Evolutionary conservation across 2,797 vertebrate genomes (phyloP).

Genomic region (Sphenopsis melanotis): DNA sequence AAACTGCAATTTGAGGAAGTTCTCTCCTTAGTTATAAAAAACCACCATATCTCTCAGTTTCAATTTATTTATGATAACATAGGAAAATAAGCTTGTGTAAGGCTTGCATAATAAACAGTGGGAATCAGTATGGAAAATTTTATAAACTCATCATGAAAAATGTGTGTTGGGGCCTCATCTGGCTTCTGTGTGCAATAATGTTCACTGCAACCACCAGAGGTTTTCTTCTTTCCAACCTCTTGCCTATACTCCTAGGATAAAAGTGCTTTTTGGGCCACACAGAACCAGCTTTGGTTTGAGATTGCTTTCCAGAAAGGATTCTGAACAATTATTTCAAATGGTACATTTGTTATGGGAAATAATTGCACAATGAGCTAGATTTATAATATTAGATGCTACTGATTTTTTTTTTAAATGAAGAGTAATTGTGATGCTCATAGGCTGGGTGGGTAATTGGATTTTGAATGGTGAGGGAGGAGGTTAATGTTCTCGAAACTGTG

Average conservation of each 20-base stretch:
- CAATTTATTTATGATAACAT: neutral
- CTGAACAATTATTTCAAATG: neutral
- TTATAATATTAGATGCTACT: neutral
- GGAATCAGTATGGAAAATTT: neutral
- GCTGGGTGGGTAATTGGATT: neutral
- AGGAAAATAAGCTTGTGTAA: neutral
- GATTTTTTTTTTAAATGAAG: neutral
- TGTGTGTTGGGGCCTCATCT: neutral
- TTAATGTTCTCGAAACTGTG: neutral
- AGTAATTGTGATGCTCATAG: neutral
- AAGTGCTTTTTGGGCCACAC: neutral
- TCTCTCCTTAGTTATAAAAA: neutral
- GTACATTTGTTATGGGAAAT: neutral
- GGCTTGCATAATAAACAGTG: neutral
- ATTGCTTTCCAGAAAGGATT: neutral
- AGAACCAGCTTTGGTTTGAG: neutral
- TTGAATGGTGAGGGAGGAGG: neutral
- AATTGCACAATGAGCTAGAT: neutral
- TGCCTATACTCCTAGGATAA: neutral
- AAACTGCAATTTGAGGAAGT: neutral
- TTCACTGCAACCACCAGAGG: neutral
- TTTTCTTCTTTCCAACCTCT: neutral
- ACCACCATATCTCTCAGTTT: neutral
- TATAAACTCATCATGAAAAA: neutral
- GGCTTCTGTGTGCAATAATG: neutral